Evolutionary conservation across 2,888 invertebrate species (phyloP).

Genomic region (Cordilura impudica): DNA sequence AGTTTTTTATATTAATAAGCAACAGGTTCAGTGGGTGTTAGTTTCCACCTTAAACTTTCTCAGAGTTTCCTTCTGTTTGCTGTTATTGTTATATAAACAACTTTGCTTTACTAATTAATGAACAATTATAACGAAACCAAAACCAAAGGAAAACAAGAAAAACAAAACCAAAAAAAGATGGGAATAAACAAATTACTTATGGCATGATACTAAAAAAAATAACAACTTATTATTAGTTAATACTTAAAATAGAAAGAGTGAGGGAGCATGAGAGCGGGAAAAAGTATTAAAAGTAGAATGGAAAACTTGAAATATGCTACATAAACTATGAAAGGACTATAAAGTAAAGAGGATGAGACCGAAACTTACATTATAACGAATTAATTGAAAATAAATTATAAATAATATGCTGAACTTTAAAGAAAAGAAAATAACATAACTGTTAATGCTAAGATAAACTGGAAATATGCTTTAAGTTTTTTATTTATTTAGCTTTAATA

Average conservation of each 20-base stretch:
- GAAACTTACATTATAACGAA: not conserved
- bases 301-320: not conserved
- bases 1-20: no score
- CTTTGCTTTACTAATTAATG: constrained; percentile 55
- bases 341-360: not conserved
- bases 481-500: no score
- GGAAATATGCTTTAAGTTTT: no score
- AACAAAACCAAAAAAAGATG: not conserved
- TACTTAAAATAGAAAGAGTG: not conserved
- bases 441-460: no score
- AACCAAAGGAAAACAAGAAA: not conserved
- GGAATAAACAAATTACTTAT: not conserved
- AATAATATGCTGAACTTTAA: no score
- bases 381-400: not conserved
- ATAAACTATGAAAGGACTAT: not conserved
- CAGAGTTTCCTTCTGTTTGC: not conserved
- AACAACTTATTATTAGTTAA: not conserved
- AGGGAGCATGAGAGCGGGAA: not conserved
- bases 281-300: not conserved
- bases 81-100: not conserved
- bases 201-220: not conserved
- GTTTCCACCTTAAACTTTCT: not conserved
- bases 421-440: no score
- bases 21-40: not conserved
- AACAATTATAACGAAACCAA: constrained; percentile 47